Conservation (phyloP, 1,140 invertebrate genomes). For the Colletes latitarsis region DNA sequence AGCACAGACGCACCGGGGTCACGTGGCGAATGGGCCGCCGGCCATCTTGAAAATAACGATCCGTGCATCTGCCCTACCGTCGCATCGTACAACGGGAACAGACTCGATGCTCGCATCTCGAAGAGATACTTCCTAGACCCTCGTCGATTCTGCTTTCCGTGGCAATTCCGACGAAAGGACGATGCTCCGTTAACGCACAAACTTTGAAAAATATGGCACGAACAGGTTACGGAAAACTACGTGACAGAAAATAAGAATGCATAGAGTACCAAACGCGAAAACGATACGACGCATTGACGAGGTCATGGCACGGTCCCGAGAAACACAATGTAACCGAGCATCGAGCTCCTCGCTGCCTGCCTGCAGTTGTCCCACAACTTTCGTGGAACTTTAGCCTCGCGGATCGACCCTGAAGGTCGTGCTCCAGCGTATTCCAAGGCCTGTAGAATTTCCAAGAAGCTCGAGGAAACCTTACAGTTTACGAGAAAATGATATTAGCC, state of each 20-base stretch:
- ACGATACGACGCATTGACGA: constrained; percentile 12
- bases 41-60: constrained; percentile 66
- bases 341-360: neutral
- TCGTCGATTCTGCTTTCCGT: neutral
- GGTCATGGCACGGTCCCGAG: constrained; percentile 42
- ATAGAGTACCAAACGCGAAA: neutral
- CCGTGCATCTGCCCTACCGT: constrained; percentile 49
- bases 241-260: too few species aligned
- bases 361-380: constrained; percentile 13
- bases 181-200: too few species aligned
- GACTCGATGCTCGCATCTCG: neutral
- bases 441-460: neutral
- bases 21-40: constrained; percentile 38
- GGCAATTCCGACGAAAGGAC: too few species aligned
- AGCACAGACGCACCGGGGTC: constrained; percentile 40
- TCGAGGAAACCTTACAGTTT: neutral
- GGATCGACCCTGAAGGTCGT: constrained; percentile 34
- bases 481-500: neutral
- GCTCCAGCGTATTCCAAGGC: constrained; percentile 9
- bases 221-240: too few species aligned
- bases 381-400: constrained; percentile 25
- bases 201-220: too few species aligned
- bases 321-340: constrained; percentile 22
- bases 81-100: neutral
- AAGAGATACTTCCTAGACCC: neutral